A percentile compares a stretch with the other conserved stretches of the same genome.
Conservation (phyloP, 2,888 invertebrate genomes). For the Epinotia demarniana region DNA sequence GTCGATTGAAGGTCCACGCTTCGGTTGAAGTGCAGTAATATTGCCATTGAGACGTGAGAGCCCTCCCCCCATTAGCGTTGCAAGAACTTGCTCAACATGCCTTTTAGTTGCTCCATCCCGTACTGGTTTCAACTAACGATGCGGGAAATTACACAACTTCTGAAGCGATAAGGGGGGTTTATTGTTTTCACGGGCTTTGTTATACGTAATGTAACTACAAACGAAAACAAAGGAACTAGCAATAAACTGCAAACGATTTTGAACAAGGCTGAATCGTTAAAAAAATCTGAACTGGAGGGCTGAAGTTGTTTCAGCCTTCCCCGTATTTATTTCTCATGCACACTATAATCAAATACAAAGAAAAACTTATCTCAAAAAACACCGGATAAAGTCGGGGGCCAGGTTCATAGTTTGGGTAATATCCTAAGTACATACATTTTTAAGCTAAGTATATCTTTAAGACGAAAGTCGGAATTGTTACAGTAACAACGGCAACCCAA, state of each 20-base stretch:
- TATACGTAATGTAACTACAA: not conserved
- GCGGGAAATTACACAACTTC: conserved; percentile 12
- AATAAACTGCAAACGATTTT: not conserved
- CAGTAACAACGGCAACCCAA: not conserved
- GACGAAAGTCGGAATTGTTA: not conserved
- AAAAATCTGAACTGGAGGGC: not conserved
- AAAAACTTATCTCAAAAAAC: too few relatives aligned
- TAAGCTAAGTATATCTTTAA: too few relatives aligned
- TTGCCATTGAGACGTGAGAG: conserved; percentile 18
- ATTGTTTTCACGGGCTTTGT: conserved; percentile 11
- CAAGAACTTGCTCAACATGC: conserved; percentile 21
- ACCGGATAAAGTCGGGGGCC: too few relatives aligned
- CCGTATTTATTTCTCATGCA: too few relatives aligned
- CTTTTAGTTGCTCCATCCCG: conserved; percentile 12
- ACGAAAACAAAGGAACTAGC: not conserved
- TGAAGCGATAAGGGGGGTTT: conserved; percentile 12
- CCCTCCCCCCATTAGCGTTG: not conserved
- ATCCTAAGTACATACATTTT: too few relatives aligned
- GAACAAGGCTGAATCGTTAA: not conserved
- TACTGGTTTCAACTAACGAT: conserved; percentile 5
- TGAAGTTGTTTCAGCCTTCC: too few relatives aligned
- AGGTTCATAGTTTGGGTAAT: too few relatives aligned
- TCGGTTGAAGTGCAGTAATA: conserved; percentile 18
- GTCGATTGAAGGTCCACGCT: conserved; percentile 21
- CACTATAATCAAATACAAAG: too few relatives aligned